A percentile compares a stretch with the other conserved stretches of the same genome.
Conservation (phyloP, 2,888 invertebrate genomes). For the Amblyjoppa proteus region DNA sequence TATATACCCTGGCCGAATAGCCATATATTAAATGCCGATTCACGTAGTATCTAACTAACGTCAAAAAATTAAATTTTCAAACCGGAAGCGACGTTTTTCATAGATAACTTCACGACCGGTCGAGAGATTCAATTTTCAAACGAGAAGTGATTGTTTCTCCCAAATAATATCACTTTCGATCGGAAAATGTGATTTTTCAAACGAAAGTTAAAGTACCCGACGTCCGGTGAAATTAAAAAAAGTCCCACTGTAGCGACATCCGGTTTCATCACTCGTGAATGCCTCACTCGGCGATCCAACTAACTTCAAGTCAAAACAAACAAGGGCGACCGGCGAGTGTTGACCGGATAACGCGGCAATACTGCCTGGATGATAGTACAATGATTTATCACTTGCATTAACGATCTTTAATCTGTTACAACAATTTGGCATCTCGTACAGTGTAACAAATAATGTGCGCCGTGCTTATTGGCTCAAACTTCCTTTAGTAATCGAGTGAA, state of each 20-base stretch:
- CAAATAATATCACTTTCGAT: too few relatives aligned
- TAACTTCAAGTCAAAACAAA: slow-evolving; percentile 35
- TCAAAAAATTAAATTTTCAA: too few relatives aligned
- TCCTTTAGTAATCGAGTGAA: not conserved
- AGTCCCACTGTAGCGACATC: not conserved
- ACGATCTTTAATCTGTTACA: not conserved
- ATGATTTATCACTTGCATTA: not conserved
- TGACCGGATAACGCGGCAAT: not conserved
- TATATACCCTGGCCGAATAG: too few relatives aligned
- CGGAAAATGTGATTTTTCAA: too few relatives aligned
- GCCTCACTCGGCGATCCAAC: not conserved
- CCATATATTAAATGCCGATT: too few relatives aligned
- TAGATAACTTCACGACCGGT: too few relatives aligned
- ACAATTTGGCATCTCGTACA: not conserved
- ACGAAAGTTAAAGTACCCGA: too few relatives aligned
- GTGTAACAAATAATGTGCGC: not conserved
- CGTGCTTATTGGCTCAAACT: not conserved
- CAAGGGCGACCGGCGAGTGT: not conserved
- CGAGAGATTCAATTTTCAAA: too few relatives aligned
- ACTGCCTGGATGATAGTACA: not conserved
- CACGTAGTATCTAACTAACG: too few relatives aligned
- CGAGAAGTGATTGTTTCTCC: too few relatives aligned
- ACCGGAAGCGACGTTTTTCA: too few relatives aligned
- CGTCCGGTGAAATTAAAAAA: too few relatives aligned
- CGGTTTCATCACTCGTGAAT: not conserved